Evolutionary conservation across 2,113 vertebrate genomes (phyloP).

Genomic region (Sminthopsis crassicaudata): DNA sequence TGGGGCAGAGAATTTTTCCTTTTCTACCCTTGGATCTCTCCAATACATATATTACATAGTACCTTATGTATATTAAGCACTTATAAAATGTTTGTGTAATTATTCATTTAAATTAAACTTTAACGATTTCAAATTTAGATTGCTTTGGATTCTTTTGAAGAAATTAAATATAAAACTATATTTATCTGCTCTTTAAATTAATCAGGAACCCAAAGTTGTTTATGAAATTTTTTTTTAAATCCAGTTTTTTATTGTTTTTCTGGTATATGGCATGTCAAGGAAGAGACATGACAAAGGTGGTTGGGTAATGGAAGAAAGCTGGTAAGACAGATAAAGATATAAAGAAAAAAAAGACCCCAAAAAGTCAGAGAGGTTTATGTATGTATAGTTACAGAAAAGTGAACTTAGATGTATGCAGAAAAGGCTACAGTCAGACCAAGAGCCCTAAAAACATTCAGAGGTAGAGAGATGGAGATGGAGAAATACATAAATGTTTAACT

Average conservation of each 20-base stretch:
- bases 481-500: not conserved
- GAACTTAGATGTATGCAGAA: not conserved
- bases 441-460: not conserved
- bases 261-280: not conserved
- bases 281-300: not conserved
- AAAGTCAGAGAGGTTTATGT: not conserved
- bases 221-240: not conserved
- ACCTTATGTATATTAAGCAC: not conserved
- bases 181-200: slow-evolving; percentile 22
- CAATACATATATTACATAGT: not conserved
- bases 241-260: not conserved
- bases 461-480: not conserved
- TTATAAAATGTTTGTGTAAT: not conserved
- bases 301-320: not conserved
- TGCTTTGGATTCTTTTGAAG: slow-evolving; percentile 31
- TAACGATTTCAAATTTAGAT: slow-evolving; percentile 5
- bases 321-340: not conserved
- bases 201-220: not conserved
- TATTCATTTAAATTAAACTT: slow-evolving; percentile 32
- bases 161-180: slow-evolving; percentile 19
- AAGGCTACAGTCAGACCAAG: not conserved
- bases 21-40: not conserved
- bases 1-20: not conserved
- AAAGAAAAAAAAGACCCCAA: not conserved
- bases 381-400: not conserved